phyloP scores from a whole-genome alignment of 2,113 vertebrate genomes.

The Lagopus leucura region DNA sequence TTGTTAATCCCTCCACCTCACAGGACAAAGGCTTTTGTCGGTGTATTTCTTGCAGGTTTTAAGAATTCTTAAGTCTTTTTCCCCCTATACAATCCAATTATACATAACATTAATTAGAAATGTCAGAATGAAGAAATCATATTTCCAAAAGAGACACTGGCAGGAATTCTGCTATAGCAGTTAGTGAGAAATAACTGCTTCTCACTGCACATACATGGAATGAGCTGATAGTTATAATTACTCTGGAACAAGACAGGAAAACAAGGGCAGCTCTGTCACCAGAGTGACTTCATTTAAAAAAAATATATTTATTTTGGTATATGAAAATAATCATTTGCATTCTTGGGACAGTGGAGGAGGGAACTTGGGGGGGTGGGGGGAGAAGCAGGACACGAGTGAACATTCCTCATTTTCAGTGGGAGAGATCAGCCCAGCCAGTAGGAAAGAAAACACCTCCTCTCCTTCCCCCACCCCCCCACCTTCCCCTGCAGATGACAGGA shows the following conservation, averaged over 20 bases:
- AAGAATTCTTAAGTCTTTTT: not conserved
- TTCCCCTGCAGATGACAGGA: slow-evolving; percentile 61
- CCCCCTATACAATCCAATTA: not conserved
- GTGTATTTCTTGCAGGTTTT: not conserved
- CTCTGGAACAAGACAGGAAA: not conserved
- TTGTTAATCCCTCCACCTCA: not conserved
- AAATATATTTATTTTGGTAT: not conserved
- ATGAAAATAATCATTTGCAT: not conserved
- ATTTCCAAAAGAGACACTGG: slow-evolving; percentile 36
- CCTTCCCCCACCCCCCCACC: slow-evolving; percentile 32
- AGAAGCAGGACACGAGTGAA: not conserved
- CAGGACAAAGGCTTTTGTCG: not conserved
- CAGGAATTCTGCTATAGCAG: not conserved
- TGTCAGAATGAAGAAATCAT: not conserved
- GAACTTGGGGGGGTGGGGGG: not conserved
- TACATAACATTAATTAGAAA: slow-evolving; percentile 24
- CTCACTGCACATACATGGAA: not conserved
- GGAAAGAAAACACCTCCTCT: slow-evolving; percentile 55
- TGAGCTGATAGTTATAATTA: not conserved
- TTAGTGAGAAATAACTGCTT: not conserved
- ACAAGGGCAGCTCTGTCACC: slow-evolving; percentile 45
- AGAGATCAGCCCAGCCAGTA: slow-evolving; percentile 5
- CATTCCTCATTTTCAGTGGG: slow-evolving; percentile 22
- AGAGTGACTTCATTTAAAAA: not conserved
- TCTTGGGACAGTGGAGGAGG: not conserved